A percentile compares a stretch with the other conserved stretches of the same genome.
phyloP scores from a whole-genome alignment of 2,113 vertebrate genomes.

The Rhineura floridana region DNA sequence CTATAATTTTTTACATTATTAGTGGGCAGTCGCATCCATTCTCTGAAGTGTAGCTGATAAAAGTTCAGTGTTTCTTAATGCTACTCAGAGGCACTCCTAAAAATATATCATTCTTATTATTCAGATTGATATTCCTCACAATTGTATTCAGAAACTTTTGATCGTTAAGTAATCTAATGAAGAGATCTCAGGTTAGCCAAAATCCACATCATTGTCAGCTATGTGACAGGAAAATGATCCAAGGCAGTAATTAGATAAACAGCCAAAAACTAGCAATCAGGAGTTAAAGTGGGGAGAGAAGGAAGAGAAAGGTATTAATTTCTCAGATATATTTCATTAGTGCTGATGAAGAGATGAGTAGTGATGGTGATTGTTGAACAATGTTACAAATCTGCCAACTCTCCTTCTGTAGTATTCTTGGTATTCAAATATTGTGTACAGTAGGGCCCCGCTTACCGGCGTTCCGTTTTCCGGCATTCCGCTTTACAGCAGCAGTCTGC shows the following conservation, averaged over 20 bases:
- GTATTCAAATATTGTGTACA: neutral
- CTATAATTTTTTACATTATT: neutral
- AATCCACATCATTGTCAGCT: neutral
- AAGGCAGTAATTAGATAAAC: neutral
- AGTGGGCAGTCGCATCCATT: neutral
- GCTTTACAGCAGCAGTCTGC: too few species aligned
- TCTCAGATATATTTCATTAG: constrained; percentile 10
- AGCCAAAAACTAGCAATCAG: constrained; percentile 1
- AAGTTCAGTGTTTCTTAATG: neutral
- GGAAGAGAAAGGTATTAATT: constrained; percentile 2
- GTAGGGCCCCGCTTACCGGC: too few species aligned
- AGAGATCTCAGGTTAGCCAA: neutral
- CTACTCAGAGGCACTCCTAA: neutral
- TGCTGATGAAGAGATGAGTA: neutral
- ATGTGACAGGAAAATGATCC: neutral
- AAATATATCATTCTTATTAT: neutral
- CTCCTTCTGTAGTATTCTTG: neutral
- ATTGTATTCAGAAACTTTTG: neutral
- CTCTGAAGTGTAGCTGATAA: neutral
- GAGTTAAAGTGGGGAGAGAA: neutral
- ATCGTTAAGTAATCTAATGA: constrained; percentile 1
- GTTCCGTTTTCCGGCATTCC: too few species aligned
- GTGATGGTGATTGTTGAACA: neutral
- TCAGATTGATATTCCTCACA: neutral
- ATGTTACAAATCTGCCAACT: neutral